A percentile compares a stretch with the other conserved stretches of the same genome.
phyloP scores from a whole-genome alignment of 1,140 invertebrate genomes.

The Hermatobates lingyangjiaoensis region DNA sequence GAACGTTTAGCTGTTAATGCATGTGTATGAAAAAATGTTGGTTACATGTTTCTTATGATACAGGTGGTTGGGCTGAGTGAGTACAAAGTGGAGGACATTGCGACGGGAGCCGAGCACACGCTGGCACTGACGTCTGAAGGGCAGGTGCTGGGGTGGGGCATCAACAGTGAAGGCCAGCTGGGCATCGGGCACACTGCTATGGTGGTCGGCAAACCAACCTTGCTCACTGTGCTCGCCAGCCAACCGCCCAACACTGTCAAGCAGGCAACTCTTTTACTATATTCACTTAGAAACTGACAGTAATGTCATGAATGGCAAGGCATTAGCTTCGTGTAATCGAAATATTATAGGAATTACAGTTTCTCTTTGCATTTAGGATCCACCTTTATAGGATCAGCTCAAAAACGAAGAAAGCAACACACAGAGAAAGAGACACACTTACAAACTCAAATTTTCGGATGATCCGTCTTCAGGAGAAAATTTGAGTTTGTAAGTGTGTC shows the following conservation, averaged over 20 bases:
- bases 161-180: constrained; percentile 40
- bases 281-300: too few species aligned
- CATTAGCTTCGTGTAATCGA: too few species aligned
- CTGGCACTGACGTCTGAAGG: constrained; percentile 35
- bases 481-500: too few species aligned
- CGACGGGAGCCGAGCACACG: constrained; percentile 40
- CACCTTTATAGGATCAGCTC: too few species aligned
- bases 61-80: constrained; percentile 28
- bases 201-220: constrained; percentile 33
- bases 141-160: constrained; percentile 44
- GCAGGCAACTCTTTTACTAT: constrained; percentile 26
- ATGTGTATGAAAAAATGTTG: background rate
- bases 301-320: too few species aligned
- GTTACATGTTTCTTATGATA: background rate
- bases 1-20: background rate
- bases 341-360: too few species aligned
- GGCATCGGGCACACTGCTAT: constrained; percentile 34
- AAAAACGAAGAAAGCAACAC: too few species aligned
- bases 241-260: constrained; percentile 36
- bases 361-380: too few species aligned
- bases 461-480: too few species aligned
- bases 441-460: too few species aligned
- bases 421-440: too few species aligned
- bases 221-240: constrained; percentile 31
- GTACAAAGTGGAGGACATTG: constrained; percentile 36